A percentile compares a stretch with the other conserved stretches of the same genome.
Conservation (phyloP, 2,113 vertebrate species). For the Damaliscus lunatus region DNA sequence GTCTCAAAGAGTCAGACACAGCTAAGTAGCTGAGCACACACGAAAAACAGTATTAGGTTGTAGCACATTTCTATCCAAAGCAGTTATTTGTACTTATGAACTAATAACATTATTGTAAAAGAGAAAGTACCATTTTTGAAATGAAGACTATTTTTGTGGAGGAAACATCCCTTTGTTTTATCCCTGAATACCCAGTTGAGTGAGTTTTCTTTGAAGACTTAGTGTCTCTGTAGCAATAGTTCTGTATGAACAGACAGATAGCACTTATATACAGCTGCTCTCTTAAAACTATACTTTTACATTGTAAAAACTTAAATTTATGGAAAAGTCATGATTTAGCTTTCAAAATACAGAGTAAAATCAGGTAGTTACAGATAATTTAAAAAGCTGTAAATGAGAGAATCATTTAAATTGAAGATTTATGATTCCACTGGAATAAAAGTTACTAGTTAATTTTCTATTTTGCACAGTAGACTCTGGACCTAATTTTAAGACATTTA, state of each 20-base stretch:
- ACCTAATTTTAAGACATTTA: neutral
- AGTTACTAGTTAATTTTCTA: neutral
- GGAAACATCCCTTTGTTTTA: neutral
- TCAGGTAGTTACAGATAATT: neutral
- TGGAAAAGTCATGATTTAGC: neutral
- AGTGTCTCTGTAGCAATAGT: neutral
- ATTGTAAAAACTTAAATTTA: neutral
- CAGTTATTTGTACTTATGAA: neutral
- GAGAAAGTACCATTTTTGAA: neutral
- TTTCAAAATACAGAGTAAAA: slow-evolving; percentile 22
- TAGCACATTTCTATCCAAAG: neutral
- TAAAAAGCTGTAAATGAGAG: neutral
- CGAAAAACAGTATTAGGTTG: neutral
- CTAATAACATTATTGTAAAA: neutral
- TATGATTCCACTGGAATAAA: neutral
- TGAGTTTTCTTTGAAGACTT: neutral
- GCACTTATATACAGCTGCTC: neutral
- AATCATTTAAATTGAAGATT: neutral
- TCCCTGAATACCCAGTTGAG: neutral
- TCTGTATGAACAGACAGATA: neutral
- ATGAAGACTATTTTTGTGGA: neutral
- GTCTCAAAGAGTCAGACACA: neutral
- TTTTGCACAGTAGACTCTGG: slow-evolving; percentile 1
- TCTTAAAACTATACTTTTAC: neutral
- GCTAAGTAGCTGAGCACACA: neutral